Base-by-base conservation (phyloP, 2,797 vertebrate species). In the Premnoplex brunnescens region DNA sequence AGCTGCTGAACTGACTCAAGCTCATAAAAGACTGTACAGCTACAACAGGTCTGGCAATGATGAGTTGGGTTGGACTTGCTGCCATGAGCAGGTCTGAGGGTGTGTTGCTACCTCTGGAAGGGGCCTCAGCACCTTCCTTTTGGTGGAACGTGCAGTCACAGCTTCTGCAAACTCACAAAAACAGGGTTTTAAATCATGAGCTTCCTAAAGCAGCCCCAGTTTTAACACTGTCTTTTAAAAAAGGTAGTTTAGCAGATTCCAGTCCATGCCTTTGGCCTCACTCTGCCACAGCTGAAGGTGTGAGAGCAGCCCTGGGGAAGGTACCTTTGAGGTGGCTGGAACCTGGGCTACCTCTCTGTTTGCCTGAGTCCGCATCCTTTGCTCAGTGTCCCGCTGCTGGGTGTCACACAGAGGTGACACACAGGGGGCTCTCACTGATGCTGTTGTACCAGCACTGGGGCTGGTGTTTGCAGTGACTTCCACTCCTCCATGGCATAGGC, bases 181-280 rank as follows among this genome's bases (percentile, higher is more conserved):
- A 27, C 10, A 16, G 11, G 34, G 23, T 1, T 81, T 72, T 62
- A 46, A 55, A 39, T 67, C 19, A 19, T 16, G 10, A 48, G 19
- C 22, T 79, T 69, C 55, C 28, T 48, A 60, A 67, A 22, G 21
- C 37, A 62, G 44, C 34, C 26, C 10, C 11, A 13, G 9, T 63
- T 43, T 43, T 63, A n/a, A n/a, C 41, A 8, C 39, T 39, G 2
- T 15, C 1, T 37, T 78, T 58, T 44, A 54, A 34, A 12, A 16
- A 20, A 34, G 46, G 16, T 18, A 6, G 8, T 4, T 56, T 23
- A 69, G 49, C 49, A 54, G 67, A 13, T 54, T 7, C 7, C n/a
- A 27, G 39, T 10, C 39, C 11, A 0, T 26, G 41, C 11, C 22
- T 55, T 81, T 0, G 1, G n/a, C 60, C n/a, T 64, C 9, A 1